Base-by-base conservation (phyloP, 2,113 vertebrate species). In the Paralichthys olivaceus region DNA sequence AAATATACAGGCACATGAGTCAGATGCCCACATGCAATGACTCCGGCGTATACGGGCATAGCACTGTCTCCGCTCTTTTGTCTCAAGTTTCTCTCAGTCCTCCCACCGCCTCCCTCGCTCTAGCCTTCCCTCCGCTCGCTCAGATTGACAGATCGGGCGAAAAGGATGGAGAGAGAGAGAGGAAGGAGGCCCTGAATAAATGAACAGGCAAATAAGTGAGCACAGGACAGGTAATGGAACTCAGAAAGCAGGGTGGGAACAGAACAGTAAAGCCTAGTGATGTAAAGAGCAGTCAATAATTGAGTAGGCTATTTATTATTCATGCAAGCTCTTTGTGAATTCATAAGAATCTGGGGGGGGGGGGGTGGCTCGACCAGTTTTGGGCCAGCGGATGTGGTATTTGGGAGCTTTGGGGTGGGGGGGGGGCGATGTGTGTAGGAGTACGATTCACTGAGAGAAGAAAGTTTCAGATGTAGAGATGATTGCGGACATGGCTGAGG, bases 251-350 rank as follows among this genome's bases (percentile, higher is more conserved):
- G 72, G 81, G 69, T 68, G 79, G 76, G 78, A 88, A 82, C 15
- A 29, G 66, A 84, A 87, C 81, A 71, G 85, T 88, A 84, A 92
- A 86, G 77, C 60, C 69, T 20, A 49, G 72, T 83, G 91, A 91
- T 90, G 91, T 93, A 93, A 89, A 92, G 90, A 75, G 79, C 55
- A 6, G 67, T 94, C 84, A 90, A 93, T 93, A 90, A 93, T 94
- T 85, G 75, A 94, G 54, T 1, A 73, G 71, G 67, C 8, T 17
- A 59, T 93, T 87, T 68, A 92, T 93, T 90, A 92, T 94, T 92
- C 60, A 94, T 86, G 17, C 5, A 8, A 4, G 59, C 86, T 87
- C 72, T 90, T 90, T 91, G 85, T 90, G 81, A 91, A 93, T 92
- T 92, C 79, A 87, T 77, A 82, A 88, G 75, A 80, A 69, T 74